These are phyloP conservation scores for Gracilinanus agilis DNA, from an alignment of 2,113 vertebrate species.

Conservation along the genomic window DNA sequence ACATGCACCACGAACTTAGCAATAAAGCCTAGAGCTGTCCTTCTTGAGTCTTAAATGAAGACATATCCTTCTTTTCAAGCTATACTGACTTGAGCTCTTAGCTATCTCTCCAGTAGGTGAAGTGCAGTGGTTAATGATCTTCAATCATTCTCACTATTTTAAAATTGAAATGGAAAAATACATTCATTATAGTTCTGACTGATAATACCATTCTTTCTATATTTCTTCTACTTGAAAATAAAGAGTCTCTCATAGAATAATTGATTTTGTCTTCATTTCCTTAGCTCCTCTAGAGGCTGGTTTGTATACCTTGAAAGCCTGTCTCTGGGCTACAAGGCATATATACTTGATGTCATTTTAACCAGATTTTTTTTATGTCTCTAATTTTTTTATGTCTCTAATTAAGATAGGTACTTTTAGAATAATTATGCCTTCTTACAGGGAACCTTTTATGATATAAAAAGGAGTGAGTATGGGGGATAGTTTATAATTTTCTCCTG, in stretches of 20 bases:
- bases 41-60: slow-evolving; percentile 44
- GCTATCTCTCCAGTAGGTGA: slow-evolving; percentile 44
- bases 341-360: slow-evolving; percentile 37
- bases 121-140: slow-evolving; percentile 46
- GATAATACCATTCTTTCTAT: slow-evolving; percentile 59
- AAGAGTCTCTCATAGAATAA: slow-evolving; percentile 65
- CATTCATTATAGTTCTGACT: neutral
- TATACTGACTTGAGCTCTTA: slow-evolving; percentile 24
- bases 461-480: slow-evolving; percentile 3
- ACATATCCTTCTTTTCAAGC: slow-evolving; percentile 12
- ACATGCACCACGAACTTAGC: slow-evolving; percentile 47
- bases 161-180: slow-evolving; percentile 58
- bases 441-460: slow-evolving; percentile 39
- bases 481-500: neutral
- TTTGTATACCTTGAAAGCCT: slow-evolving; percentile 67
- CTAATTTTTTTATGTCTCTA: slow-evolving; percentile 40
- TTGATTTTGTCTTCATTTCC: slow-evolving; percentile 72
- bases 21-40: slow-evolving; percentile 12
- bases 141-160: slow-evolving; percentile 55
- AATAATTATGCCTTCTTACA: slow-evolving; percentile 48
- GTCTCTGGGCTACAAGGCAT: slow-evolving; percentile 48
- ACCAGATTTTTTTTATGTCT: neutral
- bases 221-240: slow-evolving; percentile 64
- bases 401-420: slow-evolving; percentile 52
- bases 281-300: slow-evolving; percentile 53